phyloP scores from a whole-genome alignment of 2,797 vertebrate genomes.

The Sarcoramphus papa region DNA sequence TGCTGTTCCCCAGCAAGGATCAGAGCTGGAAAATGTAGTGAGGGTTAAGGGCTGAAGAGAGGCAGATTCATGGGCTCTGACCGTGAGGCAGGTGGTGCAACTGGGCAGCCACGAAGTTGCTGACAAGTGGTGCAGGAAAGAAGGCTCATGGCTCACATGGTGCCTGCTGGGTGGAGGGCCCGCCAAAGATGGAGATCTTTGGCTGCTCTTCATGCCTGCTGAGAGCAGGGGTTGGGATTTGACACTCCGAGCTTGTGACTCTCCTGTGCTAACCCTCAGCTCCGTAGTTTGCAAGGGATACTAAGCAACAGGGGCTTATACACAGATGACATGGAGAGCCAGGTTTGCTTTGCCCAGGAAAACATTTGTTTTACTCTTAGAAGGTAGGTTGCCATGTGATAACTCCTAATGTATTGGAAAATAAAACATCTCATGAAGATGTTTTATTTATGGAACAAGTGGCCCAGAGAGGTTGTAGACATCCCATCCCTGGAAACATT shows the following conservation, averaged over 20 bases:
- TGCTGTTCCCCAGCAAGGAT: neutral
- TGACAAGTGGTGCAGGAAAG: fast-evolving
- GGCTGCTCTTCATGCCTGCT: neutral
- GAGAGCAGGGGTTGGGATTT: neutral
- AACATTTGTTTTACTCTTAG: neutral
- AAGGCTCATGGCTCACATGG: neutral
- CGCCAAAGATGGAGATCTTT: neutral
- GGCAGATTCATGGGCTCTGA: neutral
- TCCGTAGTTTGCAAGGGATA: neutral
- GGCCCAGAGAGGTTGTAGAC: neutral
- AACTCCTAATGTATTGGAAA: neutral
- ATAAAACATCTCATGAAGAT: neutral
- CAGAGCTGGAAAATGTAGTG: neutral
- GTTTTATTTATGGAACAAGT: neutral
- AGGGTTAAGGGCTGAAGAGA: neutral
- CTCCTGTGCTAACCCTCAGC: neutral
- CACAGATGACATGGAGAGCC: neutral
- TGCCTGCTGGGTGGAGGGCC: neutral
- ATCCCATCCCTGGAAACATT: neutral
- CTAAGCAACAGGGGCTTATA: neutral
- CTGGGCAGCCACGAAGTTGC: neutral
- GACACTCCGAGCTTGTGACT: neutral
- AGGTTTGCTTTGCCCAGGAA: neutral
- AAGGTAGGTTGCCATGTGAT: neutral
- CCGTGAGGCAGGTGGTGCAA: neutral